Evolutionary conservation across 2,113 vertebrate genomes (phyloP).

Genomic region (Leptobrachium leishanense): DNA sequence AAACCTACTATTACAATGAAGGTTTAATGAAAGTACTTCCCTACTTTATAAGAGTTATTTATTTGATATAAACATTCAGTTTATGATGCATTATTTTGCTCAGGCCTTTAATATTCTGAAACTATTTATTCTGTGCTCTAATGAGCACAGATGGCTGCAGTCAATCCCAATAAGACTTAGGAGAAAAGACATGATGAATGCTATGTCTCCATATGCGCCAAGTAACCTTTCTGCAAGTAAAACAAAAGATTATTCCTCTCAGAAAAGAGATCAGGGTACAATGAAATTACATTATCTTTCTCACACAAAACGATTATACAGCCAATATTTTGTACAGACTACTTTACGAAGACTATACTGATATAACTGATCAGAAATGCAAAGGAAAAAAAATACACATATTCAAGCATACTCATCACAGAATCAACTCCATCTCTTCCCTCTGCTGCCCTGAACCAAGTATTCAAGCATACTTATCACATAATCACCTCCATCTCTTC

Average conservation of each 20-base stretch:
- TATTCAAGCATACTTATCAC: too few relatives aligned
- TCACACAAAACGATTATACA: slow-evolving; percentile 56
- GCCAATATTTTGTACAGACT: slow-evolving; percentile 59
- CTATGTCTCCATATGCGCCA: slow-evolving; percentile 57
- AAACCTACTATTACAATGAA: background rate
- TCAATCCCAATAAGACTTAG: slow-evolving; percentile 66
- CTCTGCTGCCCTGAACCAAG: too few relatives aligned
- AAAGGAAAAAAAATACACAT: too few relatives aligned
- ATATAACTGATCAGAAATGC: background rate
- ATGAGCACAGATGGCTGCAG: slow-evolving; percentile 58
- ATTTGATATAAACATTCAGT: slow-evolving; percentile 18
- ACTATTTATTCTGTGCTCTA: slow-evolving; percentile 58
- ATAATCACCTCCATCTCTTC: too few relatives aligned
- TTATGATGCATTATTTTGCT: slow-evolving; percentile 37
- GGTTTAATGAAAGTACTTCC: slow-evolving; percentile 15
- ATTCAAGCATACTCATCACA: too few relatives aligned
- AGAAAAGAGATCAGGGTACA: slow-evolving; percentile 61
- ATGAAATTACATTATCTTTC: slow-evolving; percentile 62
- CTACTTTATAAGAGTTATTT: slow-evolving; percentile 2
- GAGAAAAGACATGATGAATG: slow-evolving; percentile 57
- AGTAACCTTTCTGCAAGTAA: slow-evolving; percentile 59
- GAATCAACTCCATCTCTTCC: too few relatives aligned
- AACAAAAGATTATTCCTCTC: slow-evolving; percentile 62
- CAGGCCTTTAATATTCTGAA: slow-evolving; percentile 47
- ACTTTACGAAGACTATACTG: slow-evolving; percentile 41